phyloP scores from a whole-genome alignment of 92 coral and sea anemone genomes.

The Epizoanthus rinbou region DNA sequence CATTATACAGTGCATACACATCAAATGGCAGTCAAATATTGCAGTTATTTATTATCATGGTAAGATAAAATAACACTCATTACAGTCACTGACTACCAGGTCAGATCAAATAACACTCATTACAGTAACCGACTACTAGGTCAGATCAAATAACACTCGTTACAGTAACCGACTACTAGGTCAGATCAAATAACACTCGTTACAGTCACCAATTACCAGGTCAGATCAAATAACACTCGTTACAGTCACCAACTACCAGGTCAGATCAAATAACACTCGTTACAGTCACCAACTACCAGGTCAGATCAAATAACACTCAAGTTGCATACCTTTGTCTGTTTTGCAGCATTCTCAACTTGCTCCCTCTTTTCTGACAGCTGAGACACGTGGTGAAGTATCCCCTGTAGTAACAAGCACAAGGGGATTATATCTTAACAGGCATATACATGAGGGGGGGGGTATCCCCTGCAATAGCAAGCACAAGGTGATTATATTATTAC shows the following conservation, averaged over 20 bases:
- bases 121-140: no score
- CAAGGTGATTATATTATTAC: no score
- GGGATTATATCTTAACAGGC: not conserved
- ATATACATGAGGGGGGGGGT: no score
- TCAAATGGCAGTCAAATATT: no score
- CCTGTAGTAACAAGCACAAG: constrained; percentile 46
- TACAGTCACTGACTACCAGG: no score
- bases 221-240: not conserved
- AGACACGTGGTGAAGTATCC: constrained; percentile 85
- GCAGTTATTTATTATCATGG: no score
- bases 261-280: not conserved
- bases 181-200: not conserved
- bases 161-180: not conserved
- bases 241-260: not conserved
- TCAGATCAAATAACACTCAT: no score
- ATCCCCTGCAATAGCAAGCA: no score
- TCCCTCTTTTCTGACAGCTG: constrained; percentile 85
- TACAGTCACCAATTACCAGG: no score
- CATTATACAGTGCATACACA: no score
- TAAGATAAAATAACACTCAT: no score
- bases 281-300: not conserved
- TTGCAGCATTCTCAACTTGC: constrained; percentile 89
- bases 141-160: not conserved
- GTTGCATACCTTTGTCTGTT: constrained; percentile 80
- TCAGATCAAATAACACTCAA: not conserved